Conservation (phyloP, 2,888 invertebrate genomes). For the Nezara viridula region DNA sequence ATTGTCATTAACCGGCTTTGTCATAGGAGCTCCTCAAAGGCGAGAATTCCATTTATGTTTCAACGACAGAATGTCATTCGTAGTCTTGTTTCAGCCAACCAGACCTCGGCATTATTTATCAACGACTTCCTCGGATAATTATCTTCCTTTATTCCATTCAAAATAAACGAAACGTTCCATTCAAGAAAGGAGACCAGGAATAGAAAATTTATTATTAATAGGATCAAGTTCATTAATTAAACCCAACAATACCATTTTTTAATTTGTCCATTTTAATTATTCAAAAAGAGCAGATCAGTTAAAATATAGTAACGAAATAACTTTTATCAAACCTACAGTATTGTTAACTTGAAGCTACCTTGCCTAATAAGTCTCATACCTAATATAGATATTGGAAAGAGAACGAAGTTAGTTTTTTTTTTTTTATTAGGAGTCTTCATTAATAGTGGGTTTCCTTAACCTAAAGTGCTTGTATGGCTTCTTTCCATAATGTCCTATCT, state of each 20-base stretch:
- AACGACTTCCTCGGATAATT: background rate
- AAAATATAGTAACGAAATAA: no score
- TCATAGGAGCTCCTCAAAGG: background rate
- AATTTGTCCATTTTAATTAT: no score
- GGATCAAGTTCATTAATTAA: background rate
- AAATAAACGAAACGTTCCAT: background rate
- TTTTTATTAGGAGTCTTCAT: no score
- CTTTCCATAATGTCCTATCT: no score
- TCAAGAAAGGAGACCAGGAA: background rate
- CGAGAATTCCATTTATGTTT: background rate
- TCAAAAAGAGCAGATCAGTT: no score
- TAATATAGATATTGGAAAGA: no score
- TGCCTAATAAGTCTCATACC: no score
- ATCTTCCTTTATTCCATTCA: background rate
- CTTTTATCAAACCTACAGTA: no score
- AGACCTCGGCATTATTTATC: background rate
- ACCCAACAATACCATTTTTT: background rate
- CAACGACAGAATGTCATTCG: background rate
- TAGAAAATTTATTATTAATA: background rate
- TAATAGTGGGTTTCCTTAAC: no score
- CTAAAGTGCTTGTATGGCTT: no score
- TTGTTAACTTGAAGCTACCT: no score
- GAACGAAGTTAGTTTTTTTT: no score
- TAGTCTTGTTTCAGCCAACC: background rate
- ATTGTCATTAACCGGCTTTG: background rate